Base-by-base conservation (phyloP, 2,797 vertebrate genomes). In the Sebastes matsubarae region DNA sequence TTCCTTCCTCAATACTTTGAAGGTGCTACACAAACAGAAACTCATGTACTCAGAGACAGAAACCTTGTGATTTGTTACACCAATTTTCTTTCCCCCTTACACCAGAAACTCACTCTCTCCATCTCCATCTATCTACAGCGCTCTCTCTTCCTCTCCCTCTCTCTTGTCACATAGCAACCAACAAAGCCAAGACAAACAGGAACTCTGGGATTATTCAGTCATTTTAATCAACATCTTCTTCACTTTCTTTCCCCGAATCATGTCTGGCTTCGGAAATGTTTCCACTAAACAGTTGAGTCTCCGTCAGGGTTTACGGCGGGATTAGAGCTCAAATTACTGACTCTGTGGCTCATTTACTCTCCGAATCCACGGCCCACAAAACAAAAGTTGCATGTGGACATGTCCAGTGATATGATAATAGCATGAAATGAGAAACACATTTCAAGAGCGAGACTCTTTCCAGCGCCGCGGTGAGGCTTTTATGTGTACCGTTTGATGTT, bases 401-500 rank as follows among this genome's bases (percentile, higher is more conserved):
- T 90, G 88, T 92, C 87, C 90, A 93, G 89, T 90, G 93, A 94
- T 94, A 92, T 93, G 91, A 93, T 89, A 93, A 94, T 92, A 90
- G 85, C 92, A 89, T 91, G 85, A 95, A 95, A 95, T 93, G 88
- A 89, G 92, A 94, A 95, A 90, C 95, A 95, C 92, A 94, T 96
- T 95, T 93, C 38, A 79, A 81, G 73, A 87, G 77, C 66, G 75
- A 80, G 81, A 84, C 78, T 89, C 67, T 84, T 87, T 86, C 83
- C 86, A 88, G 88, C 9, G 2, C 70, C 10, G 52, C 57, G 18
- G 65, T 76, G 79, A 81, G 70, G 81, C 90, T 93, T 93, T 92
- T 63, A 91, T 92, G 91, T 93, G 74, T 60, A 82, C 81, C 18
- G 81, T 88, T 90, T 94, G 90, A 93, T 91, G 88, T 92, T 73